Evolutionary conservation across 1,140 invertebrate species (phyloP), one percentile per base, ranked within the genome.

Genomic region (Euura lappo): DNA sequence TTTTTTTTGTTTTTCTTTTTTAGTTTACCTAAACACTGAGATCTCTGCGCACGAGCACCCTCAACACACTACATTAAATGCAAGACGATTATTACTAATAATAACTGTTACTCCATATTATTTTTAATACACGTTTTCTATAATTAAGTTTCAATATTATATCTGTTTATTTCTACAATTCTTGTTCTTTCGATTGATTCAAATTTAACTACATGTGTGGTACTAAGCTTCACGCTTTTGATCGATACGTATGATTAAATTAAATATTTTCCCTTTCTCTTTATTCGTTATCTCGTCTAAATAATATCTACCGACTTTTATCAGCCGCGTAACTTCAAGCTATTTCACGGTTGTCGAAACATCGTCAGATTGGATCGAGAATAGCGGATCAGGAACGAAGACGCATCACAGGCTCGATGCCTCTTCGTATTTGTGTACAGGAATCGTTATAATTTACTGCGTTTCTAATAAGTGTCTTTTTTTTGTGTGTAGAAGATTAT

Each of bases 71-170:
- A 60, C 51, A 60, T 60, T 60, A 60, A 60, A 60, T 60, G 51
- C 51, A 60, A 60, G 51, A 60, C 51, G 51, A 60, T 60, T 60
- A 60, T 60, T 60, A 60, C 51, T 60, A 60, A 60, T 60, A 60
- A 60, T 60, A 60, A 60, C 51, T 60, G 51, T 60, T 60, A 60
- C 51, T 60, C 28, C 51, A 60, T 60, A 60, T 60, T 60, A 60
- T 60, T 60, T 60, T 60, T 60, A 60, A 60, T 60, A 60, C 51
- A 60, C 5, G 51, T 60, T 28, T 28, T 60, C 51, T 60, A 60
- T 60, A 60, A n/a, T 60, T 60, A 28, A 60, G 51, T 60, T 60
- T n/a, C 51, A n/a, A 8, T 60, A 60, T 8, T 60, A 60, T 60
- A 60, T 60, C 13, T n/a, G 51, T 60, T 60, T 60, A 11, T 11